Base-by-base conservation (phyloP, 2,888 invertebrate genomes). In the Nomada goodeniana region DNA sequence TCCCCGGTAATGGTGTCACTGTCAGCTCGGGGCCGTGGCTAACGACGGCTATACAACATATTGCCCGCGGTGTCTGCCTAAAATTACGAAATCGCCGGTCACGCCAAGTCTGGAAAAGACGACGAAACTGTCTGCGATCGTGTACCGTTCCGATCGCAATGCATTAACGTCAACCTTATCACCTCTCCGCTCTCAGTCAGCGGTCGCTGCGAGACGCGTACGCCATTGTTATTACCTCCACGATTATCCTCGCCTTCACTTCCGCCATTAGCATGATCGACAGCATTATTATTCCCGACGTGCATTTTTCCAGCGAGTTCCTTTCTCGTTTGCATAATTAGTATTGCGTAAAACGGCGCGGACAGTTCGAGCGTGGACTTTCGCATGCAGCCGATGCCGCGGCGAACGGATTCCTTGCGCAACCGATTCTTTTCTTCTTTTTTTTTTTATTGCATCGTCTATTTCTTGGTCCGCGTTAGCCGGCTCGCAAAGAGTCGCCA, bases 211-310 rank as follows among this genome's bases (percentile, higher is more conserved):
- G 74, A 74, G 73, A 73, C 76, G 61, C 60, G 74, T 55, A 73
- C 73, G 61, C 81, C 83, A 88, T 86, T 88, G 86, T 88, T 86
- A 87, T 85, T 84, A 76, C 81, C 81, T 63, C 79, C 83, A 80
- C 80, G 83, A 90, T 87, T 84, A 87, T 87, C 85, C 78, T 78
- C 80, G 73, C 82, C 86, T 85, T 76, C 77, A 86, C 82, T 86
- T 82, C 84, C 85, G 80, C 86, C 83, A 89, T 87, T 87, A 84
- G 82, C 76, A 84, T 86, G 85, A 89, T 87, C 86, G 88, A 85
- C 87, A 83, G 79, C 80, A 78, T 87, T 84, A 85, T 83, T 85
- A 85, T 83, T 89, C 87, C 83, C 75, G 73, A 80, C 86, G 83
- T 82, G 82, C 71, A 79, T 82, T 86, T 85, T 85, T 85, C 81